Conservation (phyloP, 2,888 invertebrate species). For the Sceliomorpha sp. region DNA sequence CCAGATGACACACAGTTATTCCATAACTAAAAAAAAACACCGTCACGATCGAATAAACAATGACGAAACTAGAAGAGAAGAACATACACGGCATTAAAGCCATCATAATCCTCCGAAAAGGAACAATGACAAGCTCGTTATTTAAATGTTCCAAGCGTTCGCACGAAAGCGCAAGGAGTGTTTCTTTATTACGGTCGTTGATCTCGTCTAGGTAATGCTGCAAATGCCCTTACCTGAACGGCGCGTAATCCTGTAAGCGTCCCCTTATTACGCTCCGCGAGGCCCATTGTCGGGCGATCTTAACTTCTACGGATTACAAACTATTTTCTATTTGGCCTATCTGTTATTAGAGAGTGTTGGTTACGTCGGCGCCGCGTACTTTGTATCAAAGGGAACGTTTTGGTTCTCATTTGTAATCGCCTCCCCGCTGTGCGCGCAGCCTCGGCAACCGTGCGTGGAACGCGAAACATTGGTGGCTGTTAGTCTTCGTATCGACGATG, state of each 20-base stretch:
- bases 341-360: constrained; percentile 61
- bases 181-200: constrained; percentile 39
- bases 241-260: constrained; percentile 75
- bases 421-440: constrained; percentile 65
- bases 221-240: constrained; percentile 66
- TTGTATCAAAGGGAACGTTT: constrained; percentile 51
- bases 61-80: no score
- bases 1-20: no score
- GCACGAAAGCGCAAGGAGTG: constrained; percentile 32
- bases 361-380: constrained; percentile 51
- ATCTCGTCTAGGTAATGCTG: constrained; percentile 38
- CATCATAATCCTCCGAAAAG: no score
- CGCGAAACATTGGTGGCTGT: constrained; percentile 51
- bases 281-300: constrained; percentile 73
- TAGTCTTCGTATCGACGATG: constrained; percentile 48
- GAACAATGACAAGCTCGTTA: constrained; percentile 2
- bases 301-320: constrained; percentile 79
- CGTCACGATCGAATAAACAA: no score
- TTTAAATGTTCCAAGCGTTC: constrained; percentile 24
- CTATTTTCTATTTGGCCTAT: constrained; percentile 68
- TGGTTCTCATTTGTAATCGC: constrained; percentile 53
- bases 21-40: no score
- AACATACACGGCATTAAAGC: no score
- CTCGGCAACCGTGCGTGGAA: constrained; percentile 48
- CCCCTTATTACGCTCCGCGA: constrained; percentile 77